phyloP scores from a whole-genome alignment of 2,113 vertebrate species.

The Chiloscyllium plagiosum region DNA sequence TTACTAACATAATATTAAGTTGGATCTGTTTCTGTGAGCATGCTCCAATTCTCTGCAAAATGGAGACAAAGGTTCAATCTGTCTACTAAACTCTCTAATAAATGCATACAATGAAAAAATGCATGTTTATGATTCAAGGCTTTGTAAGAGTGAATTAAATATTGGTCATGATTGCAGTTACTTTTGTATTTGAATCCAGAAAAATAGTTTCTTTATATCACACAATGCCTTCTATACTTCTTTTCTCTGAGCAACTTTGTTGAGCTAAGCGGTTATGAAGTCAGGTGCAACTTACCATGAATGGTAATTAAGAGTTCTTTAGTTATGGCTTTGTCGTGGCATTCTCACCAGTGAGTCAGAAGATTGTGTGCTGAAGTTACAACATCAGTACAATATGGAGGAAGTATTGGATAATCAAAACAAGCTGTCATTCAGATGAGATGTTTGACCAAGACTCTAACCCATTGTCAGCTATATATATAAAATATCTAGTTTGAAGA shows the following conservation, averaged over 20 bases:
- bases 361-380: too few relatives aligned
- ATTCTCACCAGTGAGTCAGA: too few relatives aligned
- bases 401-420: too few relatives aligned
- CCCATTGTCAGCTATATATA: too few relatives aligned
- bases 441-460: too few relatives aligned
- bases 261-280: neutral
- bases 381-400: too few relatives aligned
- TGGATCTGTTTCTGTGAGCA: neutral
- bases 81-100: neutral
- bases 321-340: neutral
- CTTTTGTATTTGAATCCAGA: neutral
- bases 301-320: neutral
- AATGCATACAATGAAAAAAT: neutral
- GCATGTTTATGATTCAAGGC: neutral
- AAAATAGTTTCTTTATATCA: neutral
- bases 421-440: too few relatives aligned
- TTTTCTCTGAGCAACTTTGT: neutral
- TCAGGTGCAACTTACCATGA: neutral
- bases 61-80: neutral
- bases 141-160: slow-evolving; percentile 3
- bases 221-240: neutral
- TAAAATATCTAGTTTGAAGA: too few relatives aligned
- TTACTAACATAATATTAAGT: neutral
- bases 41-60: neutral
- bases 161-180: neutral